These are phyloP conservation scores for Lasaia peninsularis DNA, from an alignment of 1,140 invertebrate species.

Conservation along the genomic window DNA sequence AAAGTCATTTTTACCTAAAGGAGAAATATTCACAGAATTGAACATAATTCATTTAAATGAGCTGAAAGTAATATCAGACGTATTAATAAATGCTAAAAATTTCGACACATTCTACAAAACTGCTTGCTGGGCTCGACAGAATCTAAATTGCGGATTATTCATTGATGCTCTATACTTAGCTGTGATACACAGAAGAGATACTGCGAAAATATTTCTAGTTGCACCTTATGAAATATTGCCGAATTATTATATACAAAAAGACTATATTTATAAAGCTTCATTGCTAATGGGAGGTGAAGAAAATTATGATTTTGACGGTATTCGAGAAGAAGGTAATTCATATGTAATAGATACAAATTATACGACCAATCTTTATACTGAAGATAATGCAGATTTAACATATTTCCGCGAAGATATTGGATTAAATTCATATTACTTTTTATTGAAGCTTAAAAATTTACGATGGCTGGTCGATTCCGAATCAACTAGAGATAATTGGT, in stretches of 20 bases:
- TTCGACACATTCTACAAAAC: conserved; percentile 78
- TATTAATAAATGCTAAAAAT: conserved; percentile 73
- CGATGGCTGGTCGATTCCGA: conserved; percentile 35
- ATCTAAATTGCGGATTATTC: conserved; percentile 77
- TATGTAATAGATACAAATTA: conserved; percentile 60
- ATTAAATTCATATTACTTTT: conserved; percentile 59
- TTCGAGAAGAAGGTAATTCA: conserved; percentile 53
- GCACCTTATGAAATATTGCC: conserved; percentile 77
- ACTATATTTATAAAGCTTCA: conserved; percentile 52
- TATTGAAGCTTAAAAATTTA: conserved; percentile 44
- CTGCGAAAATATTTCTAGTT: conserved; percentile 71
- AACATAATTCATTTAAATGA: conserved; percentile 51
- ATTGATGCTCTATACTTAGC: conserved; percentile 72
- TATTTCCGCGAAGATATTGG: conserved; percentile 68
- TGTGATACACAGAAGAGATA: conserved; percentile 70
- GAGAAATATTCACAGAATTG: conserved; percentile 65
- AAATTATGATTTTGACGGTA: conserved; percentile 24
- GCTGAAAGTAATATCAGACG: conserved; percentile 53
- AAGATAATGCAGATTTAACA: conserved; percentile 46
- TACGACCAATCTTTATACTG: conserved; percentile 43
- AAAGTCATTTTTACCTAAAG: conserved; percentile 49
- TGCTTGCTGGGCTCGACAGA: conserved; percentile 74
- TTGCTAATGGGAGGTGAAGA: conserved; percentile 38
- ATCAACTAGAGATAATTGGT: conserved; percentile 21
- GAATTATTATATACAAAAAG: conserved; percentile 71